Base-by-base conservation (phyloP, 2,797 vertebrate species). In the Dermochelys coriacea region DNA sequence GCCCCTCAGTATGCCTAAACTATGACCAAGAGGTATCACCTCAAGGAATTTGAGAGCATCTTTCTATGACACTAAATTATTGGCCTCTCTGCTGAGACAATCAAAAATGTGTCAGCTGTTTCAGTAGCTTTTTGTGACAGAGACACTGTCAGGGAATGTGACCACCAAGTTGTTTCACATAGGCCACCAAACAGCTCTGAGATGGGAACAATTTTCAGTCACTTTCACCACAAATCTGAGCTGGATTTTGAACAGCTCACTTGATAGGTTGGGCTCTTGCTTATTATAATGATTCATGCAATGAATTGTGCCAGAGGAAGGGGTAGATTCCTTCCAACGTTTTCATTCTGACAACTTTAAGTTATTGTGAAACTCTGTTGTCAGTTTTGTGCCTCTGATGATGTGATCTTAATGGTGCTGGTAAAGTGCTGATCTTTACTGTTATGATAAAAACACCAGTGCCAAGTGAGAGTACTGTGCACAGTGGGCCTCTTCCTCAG, bases 391-490 rank as follows among this genome's bases (percentile, higher is more conserved):
- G 5, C 5, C 80, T 84, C n/a, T 84, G 23, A 41, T 80, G 54
- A 6, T 2, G 34, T 89, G 83, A 15, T 11, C 15, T 31, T 80
- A 52, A 45, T 9, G 10, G 4, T 12, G 47, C 51, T 78, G 81
- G 23, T 84, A 82, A 14, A 37, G 6, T 0, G 1, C 14, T 77
- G 2, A 80, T 75, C 7, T n/a, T 81, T 12, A 2, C n/a, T 34
- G 15, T 88, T 80, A 16, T 1, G 41, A 47, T 12, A 47, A 27
- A 7, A 47, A 37, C 27, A 19, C 49, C 2, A 6, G 6, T 74
- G 87, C 51, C 78, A 59, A 61, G 64, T 0, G 2, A 83, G 4
- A 34, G 3, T 51, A 34, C 8, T 0, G 0, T 11, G 19, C 2
- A 1, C 41, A 87, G 47, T 12, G 80, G 51, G 29, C 25, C 3